Evolutionary conservation across 2,797 vertebrate genomes (phyloP).

Genomic region (Esox masquinongy): DNA sequence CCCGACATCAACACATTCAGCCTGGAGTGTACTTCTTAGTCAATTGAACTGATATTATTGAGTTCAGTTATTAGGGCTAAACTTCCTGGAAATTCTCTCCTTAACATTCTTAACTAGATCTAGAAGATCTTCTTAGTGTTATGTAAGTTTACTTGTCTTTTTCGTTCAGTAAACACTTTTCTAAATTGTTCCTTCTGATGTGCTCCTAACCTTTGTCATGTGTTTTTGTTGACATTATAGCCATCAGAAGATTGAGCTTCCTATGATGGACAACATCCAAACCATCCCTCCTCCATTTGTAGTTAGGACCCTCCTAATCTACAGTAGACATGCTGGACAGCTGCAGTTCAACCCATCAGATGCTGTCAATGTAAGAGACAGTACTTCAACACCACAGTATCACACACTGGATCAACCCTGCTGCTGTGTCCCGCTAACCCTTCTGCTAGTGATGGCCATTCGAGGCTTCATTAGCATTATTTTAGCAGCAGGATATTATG

Average conservation of each 20-base stretch:
- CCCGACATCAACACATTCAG: neutral
- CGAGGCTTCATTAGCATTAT: too few species aligned
- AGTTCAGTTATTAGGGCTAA: slow-evolving; percentile 5
- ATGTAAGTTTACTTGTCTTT: slow-evolving; percentile 79
- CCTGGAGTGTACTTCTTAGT: neutral
- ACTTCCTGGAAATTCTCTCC: slow-evolving; percentile 39
- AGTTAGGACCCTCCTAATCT: slow-evolving; percentile 88
- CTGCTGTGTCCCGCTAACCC: too few species aligned
- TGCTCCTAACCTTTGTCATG: neutral
- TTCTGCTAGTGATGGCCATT: too few species aligned
- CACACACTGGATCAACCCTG: too few species aligned
- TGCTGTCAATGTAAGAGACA: slow-evolving; percentile 79
- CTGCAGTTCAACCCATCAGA: slow-evolving; percentile 85
- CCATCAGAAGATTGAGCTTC: slow-evolving; percentile 91
- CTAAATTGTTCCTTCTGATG: neutral
- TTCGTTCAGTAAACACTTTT: neutral
- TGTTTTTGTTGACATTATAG: slow-evolving; percentile 56
- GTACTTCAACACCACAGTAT: neutral
- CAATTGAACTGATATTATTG: neutral
- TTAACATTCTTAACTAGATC: slow-evolving; percentile 78
- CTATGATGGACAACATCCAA: slow-evolving; percentile 87
- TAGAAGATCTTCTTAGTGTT: slow-evolving; percentile 92
- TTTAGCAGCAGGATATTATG: too few species aligned
- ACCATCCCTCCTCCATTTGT: slow-evolving; percentile 91
- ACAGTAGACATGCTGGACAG: slow-evolving; percentile 84